Evolutionary conservation across 2,113 vertebrate species (phyloP), one percentile per base, ranked within the genome.

Genomic region (Calypte anna): DNA sequence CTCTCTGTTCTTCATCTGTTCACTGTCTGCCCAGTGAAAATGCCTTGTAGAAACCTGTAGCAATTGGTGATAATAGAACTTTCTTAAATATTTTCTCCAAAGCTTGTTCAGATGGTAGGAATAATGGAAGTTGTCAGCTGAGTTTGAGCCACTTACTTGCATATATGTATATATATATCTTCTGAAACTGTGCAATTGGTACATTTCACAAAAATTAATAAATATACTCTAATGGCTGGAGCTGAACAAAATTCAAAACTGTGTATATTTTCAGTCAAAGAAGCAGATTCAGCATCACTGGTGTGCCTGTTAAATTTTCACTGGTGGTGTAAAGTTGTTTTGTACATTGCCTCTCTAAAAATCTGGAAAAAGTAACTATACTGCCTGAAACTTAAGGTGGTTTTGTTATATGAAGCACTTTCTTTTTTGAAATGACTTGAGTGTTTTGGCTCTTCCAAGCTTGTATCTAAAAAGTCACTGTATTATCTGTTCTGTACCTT

Each of bases 1-100:
- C 33, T 75, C 24, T 67, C 38, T 54, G 18, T 54, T 92, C 46
- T 44, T 57, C 25, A 91, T 43, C 72, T 73, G 25, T 72, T 91
- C 87, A 86, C 70, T 59, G 30, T 63, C 23, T 91, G 38, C 44
- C 69, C 69, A 24, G 44, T 90, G 85, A 63, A 67, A 68, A 46
- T 64, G 53, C 10, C 51, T 44, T 28, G 10, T 24, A 50, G 75
- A 81, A 75, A 77, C 25, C 33, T 38, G 12, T 73, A 59, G 27
- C 2, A 2, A 31, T 57, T 70, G 21, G 11, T 83, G 44, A 30
- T 93, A 53, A 31, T 62, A 6, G 77, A 48, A 46, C 61, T 74
- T 67, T 57, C 10, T 22, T 25, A 69, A 91, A n/a, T 74, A 13
- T 86, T 96, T 94, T 67, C 11, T 67, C 5, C 4, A 7, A 28